Conservation (phyloP, 2,888 invertebrate genomes). For the Oscheius sp. region DNA sequence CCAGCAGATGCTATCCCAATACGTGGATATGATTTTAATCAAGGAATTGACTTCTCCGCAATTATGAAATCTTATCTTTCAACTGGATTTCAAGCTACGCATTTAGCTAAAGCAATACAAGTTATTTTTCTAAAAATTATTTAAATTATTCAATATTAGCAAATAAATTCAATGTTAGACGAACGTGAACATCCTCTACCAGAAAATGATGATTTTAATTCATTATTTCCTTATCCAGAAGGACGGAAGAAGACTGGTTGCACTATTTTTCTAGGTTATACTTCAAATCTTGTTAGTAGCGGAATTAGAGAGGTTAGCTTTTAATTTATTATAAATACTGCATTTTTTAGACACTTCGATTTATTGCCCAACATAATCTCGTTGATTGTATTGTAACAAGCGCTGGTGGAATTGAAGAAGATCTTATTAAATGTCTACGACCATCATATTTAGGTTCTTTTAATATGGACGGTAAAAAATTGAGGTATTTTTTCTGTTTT, state of each 20-base stretch:
- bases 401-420: slow-evolving; percentile 98
- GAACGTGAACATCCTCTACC: slow-evolving; percentile 49
- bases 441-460: slow-evolving; percentile 86
- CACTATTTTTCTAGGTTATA: slow-evolving; percentile 95
- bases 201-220: slow-evolving; percentile 47
- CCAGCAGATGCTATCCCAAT: slow-evolving; percentile 48
- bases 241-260: slow-evolving; percentile 78
- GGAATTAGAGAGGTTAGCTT: slow-evolving; percentile 84
- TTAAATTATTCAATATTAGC: slow-evolving; percentile 43
- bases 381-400: slow-evolving; percentile 96
- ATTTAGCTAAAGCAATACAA: slow-evolving; percentile 88
- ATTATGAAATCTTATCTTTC: slow-evolving; percentile 84
- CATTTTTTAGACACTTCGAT: slow-evolving; percentile 45
- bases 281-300: slow-evolving; percentile 95
- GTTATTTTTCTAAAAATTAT: slow-evolving; percentile 76
- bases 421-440: slow-evolving; percentile 96
- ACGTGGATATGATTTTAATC: slow-evolving; percentile 90
- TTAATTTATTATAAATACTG: background rate
- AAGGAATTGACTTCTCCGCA: slow-evolving; percentile 86
- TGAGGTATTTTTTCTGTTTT: slow-evolving; percentile 77
- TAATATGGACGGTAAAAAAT: slow-evolving; percentile 68
- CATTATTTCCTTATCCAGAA: slow-evolving; percentile 66
- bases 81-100: slow-evolving; percentile 97
- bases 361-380: slow-evolving; percentile 78
- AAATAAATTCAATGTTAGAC: slow-evolving; percentile 66